These are phyloP conservation scores for Rhorus exstirpatorius DNA, from an alignment of 2,888 invertebrate species.

Conservation along the genomic window DNA sequence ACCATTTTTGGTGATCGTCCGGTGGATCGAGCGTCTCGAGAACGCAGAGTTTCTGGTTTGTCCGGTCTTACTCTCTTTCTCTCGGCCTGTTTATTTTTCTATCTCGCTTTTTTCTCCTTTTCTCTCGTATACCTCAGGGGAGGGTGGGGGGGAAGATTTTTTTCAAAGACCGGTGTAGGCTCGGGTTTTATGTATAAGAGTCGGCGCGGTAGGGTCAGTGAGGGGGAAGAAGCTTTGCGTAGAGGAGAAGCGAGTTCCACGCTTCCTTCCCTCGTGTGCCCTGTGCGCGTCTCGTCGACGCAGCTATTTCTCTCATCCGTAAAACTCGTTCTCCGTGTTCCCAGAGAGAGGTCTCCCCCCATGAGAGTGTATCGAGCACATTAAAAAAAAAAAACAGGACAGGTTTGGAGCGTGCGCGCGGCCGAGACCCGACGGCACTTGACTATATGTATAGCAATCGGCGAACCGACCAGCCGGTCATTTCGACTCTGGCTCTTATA, in stretches of 20 bases:
- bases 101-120: neutral
- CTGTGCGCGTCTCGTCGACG: too few species aligned
- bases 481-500: conserved; percentile 11
- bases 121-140: neutral
- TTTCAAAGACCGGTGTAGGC: conserved; percentile 46
- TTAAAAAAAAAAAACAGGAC: conserved; percentile 44
- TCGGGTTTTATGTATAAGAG: conserved; percentile 28
- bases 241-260: conserved; percentile 46
- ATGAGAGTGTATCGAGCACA: conserved; percentile 16
- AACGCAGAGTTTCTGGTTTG: conserved; percentile 75
- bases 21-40: conserved; percentile 53
- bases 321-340: conserved; percentile 50
- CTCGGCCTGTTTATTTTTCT: too few species aligned
- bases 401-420: conserved; percentile 59
- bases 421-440: conserved; percentile 58
- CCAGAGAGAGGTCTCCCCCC: conserved; percentile 21
- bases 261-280: conserved; percentile 34
- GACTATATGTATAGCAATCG: conserved; percentile 47
- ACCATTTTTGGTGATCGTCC: conserved; percentile 79
- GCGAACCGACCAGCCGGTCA: conserved; percentile 44
- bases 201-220: neutral
- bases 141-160: conserved; percentile 19
- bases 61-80: conserved; percentile 69
- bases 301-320: conserved; percentile 51
- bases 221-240: neutral